phyloP scores from a whole-genome alignment of 1,140 invertebrate species.

The Caenorhabditis elegans region DNA sequence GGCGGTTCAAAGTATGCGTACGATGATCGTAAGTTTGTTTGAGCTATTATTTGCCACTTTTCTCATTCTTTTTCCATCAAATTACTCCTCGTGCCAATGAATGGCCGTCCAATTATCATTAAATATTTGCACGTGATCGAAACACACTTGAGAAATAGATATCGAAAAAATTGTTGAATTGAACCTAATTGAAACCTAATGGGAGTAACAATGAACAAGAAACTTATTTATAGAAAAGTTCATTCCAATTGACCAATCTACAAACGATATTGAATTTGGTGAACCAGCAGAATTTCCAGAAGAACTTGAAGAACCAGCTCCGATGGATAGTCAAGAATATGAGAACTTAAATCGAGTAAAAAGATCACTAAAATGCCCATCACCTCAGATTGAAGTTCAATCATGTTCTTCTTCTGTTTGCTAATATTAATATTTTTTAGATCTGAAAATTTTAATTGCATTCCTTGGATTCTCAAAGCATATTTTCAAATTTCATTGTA shows the following conservation, averaged over 20 bases:
- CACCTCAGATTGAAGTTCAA: neutral
- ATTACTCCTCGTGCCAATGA: neutral
- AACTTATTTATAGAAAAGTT: neutral
- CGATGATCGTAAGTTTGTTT: constrained; percentile 30
- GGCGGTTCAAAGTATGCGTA: constrained; percentile 15
- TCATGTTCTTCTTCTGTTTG: neutral
- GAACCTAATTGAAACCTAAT: neutral
- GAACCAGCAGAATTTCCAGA: constrained; percentile 18
- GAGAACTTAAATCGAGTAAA: neutral
- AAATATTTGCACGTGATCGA: constrained; percentile 13
- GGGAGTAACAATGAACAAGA: too few relatives aligned
- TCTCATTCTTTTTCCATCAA: neutral
- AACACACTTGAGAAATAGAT: constrained; percentile 13
- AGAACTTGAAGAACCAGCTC: neutral
- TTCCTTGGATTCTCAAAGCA: neutral
- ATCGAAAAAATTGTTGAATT: neutral
- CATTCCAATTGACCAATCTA: constrained; percentile 1
- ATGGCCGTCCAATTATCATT: constrained; percentile 22
- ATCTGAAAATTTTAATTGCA: neutral
- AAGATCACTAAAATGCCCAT: neutral
- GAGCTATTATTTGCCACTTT: neutral
- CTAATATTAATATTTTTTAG: neutral
- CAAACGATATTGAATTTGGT: neutral
- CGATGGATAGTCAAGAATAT: neutral
- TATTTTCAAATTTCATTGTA: too few relatives aligned